Evolutionary conservation across 2,888 invertebrate genomes (phyloP), one percentile per base, ranked within the genome.

Genomic region (Cheilosia soror): DNA sequence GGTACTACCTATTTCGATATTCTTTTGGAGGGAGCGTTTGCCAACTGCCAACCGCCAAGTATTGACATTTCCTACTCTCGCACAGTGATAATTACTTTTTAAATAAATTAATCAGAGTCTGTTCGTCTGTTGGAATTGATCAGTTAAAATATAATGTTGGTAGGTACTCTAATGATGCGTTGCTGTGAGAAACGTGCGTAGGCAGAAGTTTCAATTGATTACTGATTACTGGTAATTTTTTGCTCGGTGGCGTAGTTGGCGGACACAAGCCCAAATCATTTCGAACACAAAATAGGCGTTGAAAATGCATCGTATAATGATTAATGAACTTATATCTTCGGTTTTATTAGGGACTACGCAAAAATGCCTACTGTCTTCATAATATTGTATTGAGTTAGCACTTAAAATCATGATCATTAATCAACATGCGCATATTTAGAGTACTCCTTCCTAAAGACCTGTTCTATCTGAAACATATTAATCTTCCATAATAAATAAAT

Each of bases 21-120:
- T 33, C 44, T 44, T 5, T 44, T 44, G 6, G 51, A 11, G 51
- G 29, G 20, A 29, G 20, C 33, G 27, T 53, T 25, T 37, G 49
- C 9, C 13, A 33, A 31, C 15, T 20, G 25, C 7, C 7, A 7
- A 31, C 1, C 49, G 20, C n/a, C 20, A 20, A 42, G 20, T 49
- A 49, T 49, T 49, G 49, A 49, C 49, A 20, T 49, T 49, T 51
- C 51, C 51, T 29, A 27, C 11, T 57, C 20, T 33, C 20, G 2
- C 51, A 53, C 51, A 31, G 29, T 15, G 31, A 20, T 63, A 27
- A 4, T 31, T 33, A 20, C n/a, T 57, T 37, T 57, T 51, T 11
- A 51, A 25, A 13, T 9, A 27, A 27, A 29, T 51, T 51, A 29
- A 29, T 51, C 27, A 51, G 51, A 5, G 13, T 6, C 20, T 20